A percentile compares a stretch with the other conserved stretches of the same genome.
These are phyloP conservation scores for Lysandra bellargus DNA, from an alignment of 2,888 invertebrate species.

Conservation along the genomic window DNA sequence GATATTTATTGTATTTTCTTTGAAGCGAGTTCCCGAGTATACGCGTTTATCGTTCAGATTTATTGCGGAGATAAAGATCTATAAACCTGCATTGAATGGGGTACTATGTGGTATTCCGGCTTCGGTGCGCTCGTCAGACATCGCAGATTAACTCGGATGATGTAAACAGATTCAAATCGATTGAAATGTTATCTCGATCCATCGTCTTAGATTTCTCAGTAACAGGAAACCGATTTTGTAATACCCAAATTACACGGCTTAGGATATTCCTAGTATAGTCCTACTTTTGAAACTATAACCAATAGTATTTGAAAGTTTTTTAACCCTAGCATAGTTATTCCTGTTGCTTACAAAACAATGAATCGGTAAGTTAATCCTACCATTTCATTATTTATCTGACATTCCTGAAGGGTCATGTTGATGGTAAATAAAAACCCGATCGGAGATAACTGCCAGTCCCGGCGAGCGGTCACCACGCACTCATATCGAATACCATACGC, in stretches of 20 bases:
- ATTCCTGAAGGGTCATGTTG: not conserved
- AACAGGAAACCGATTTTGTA: constrained; percentile 28
- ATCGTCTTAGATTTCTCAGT: constrained; percentile 16
- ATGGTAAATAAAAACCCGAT: constrained; percentile 40
- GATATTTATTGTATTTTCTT: constrained; percentile 56
- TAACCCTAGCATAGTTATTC: not conserved
- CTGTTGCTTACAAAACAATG: not conserved
- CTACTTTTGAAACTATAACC: not conserved
- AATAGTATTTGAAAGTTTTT: not conserved
- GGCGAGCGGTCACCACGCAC: constrained; percentile 51
- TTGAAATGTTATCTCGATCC: constrained; percentile 31
- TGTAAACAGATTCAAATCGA: constrained; percentile 36
- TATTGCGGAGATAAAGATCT: constrained; percentile 73
- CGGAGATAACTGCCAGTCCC: constrained; percentile 48
- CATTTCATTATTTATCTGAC: constrained; percentile 12
- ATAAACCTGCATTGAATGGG: constrained; percentile 63
- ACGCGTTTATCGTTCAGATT: constrained; percentile 69
- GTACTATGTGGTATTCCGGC: constrained; percentile 57
- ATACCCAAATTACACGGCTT: constrained; percentile 23
- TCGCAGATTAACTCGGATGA: constrained; percentile 38
- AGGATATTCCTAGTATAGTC: not conserved
- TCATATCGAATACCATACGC: constrained; percentile 66
- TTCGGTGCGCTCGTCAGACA: constrained; percentile 42
- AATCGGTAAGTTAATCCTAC: not conserved
- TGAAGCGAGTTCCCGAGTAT: constrained; percentile 48